phyloP scores from a whole-genome alignment of 2,797 vertebrate genomes.

The Loriculus beryllinus region DNA sequence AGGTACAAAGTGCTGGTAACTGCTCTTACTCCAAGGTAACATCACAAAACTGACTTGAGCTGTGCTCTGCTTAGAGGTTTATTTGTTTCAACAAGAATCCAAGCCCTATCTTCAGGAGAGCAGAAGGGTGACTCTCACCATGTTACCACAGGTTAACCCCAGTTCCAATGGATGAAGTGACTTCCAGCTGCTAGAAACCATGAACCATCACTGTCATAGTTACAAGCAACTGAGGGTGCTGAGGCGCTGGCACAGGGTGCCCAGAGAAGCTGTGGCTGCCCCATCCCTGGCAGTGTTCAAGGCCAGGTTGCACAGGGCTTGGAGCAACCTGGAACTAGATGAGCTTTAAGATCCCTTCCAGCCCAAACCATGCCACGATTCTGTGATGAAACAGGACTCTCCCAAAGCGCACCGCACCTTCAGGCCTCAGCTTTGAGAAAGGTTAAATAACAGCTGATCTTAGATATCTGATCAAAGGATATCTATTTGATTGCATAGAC shows the following conservation, averaged over 20 bases:
- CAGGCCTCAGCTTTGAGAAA: neutral
- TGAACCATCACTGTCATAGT: accelerated
- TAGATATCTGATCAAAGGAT: neutral
- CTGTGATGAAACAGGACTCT: neutral
- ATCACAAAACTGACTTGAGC: neutral
- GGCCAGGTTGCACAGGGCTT: neutral
- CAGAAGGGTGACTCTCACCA: neutral
- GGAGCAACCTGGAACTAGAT: neutral
- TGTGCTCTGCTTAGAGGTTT: neutral
- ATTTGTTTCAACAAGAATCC: neutral
- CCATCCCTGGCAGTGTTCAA: neutral
- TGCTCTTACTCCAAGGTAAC: neutral
- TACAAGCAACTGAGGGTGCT: neutral
- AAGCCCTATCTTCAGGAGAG: neutral
- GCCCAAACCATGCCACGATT: neutral
- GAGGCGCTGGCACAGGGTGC: neutral
- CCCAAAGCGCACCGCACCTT: neutral
- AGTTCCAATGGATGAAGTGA: neutral
- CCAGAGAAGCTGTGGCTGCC: neutral
- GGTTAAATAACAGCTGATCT: neutral
- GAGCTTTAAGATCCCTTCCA: neutral
- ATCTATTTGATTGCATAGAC: neutral
- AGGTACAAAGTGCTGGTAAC: neutral
- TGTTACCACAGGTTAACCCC: neutral
- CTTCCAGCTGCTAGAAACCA: neutral